Evolutionary conservation across 2,113 vertebrate species (phyloP).

Genomic region (Albula glossodonta): DNA sequence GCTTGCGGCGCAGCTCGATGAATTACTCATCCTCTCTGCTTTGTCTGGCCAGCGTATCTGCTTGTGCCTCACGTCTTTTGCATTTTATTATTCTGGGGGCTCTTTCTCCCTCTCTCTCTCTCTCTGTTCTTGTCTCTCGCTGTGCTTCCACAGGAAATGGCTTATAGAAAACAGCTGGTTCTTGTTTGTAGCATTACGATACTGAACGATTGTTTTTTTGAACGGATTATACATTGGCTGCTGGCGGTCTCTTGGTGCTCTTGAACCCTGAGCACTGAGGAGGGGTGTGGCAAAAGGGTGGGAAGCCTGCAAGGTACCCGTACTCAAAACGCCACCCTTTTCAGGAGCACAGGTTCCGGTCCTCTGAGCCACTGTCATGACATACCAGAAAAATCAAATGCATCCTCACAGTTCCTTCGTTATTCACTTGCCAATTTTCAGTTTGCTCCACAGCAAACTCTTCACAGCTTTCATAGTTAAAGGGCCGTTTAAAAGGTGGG

Average conservation of each 20-base stretch:
- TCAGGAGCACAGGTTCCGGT: no score
- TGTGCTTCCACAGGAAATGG: not conserved
- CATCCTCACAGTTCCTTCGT: no score
- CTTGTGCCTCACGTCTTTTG: not conserved
- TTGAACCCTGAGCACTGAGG: not conserved
- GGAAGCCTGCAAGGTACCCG: not conserved
- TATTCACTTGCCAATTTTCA: no score
- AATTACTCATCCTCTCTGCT: not conserved
- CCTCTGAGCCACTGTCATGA: no score
- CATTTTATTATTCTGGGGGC: not conserved
- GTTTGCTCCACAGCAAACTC: no score
- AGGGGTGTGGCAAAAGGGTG: not conserved
- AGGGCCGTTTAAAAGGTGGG: no score
- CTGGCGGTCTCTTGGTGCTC: not conserved
- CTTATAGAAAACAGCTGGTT: not conserved
- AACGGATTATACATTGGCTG: not conserved
- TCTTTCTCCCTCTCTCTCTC: not conserved
- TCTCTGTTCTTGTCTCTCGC: not conserved
- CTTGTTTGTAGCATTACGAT: not conserved
- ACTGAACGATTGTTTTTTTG: not conserved
- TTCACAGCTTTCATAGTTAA: no score
- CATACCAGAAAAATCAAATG: no score
- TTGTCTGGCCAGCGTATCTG: not conserved
- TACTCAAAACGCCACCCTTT: no score
- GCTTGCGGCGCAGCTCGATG: not conserved